phyloP scores from a whole-genome alignment of 2,797 vertebrate species.

The Gallinago stenura region DNA sequence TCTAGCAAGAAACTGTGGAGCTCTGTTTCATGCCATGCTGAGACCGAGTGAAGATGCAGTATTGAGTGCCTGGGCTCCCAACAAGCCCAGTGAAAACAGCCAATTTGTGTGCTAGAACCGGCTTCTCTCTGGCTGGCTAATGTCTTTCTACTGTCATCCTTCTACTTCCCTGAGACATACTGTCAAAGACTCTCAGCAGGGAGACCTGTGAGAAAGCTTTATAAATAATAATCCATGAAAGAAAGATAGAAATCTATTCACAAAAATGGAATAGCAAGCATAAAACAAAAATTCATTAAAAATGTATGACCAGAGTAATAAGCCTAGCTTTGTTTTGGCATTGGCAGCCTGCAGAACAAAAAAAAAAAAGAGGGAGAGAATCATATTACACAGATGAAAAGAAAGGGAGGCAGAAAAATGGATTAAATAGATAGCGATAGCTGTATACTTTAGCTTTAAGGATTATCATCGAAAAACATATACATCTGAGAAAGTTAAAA shows the following conservation, averaged over 20 bases:
- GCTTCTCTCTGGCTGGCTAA: neutral
- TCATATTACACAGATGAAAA: constrained; percentile 44
- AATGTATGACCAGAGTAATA: constrained; percentile 60
- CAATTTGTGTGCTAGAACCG: neutral
- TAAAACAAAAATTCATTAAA: constrained; percentile 62
- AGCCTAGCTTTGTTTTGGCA: constrained; percentile 46
- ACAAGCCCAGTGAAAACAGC: neutral
- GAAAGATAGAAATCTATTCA: constrained; percentile 45
- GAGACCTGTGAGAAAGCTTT: constrained; percentile 30
- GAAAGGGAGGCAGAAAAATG: neutral
- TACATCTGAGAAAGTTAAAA: neutral
- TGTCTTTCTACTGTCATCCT: neutral
- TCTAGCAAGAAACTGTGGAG: neutral
- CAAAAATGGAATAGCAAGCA: constrained; percentile 13
- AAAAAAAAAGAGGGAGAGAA: neutral
- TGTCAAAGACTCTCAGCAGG: constrained; percentile 2
- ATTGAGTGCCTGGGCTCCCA: neutral
- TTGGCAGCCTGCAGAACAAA: constrained; percentile 17
- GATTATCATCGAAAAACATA: neutral
- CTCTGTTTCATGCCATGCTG: neutral
- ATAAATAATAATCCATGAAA: constrained; percentile 37
- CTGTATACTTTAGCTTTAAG: neutral
- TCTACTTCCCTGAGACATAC: neutral
- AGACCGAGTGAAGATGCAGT: neutral
- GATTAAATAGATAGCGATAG: constrained; percentile 3